Evolutionary conservation across 2,797 vertebrate species (phyloP).

Genomic region (Falco cherrug): DNA sequence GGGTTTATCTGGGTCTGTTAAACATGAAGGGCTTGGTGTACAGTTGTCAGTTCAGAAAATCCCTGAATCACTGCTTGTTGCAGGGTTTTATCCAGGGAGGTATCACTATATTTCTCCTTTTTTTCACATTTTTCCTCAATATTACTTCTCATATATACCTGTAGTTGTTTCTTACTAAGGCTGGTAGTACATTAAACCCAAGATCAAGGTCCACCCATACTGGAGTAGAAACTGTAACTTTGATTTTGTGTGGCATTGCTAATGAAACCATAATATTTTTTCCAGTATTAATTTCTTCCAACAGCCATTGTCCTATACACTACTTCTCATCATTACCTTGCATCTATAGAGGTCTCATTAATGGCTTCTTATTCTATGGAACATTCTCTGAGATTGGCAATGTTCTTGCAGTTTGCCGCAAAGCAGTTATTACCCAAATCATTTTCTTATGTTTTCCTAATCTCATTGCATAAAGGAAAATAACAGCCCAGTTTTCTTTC

Average conservation of each 20-base stretch:
- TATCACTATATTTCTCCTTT: not conserved
- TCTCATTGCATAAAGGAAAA: not conserved
- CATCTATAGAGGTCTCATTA: not conserved
- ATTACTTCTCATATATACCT: not conserved
- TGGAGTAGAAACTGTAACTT: not conserved
- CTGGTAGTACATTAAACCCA: not conserved
- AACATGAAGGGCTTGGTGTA: not conserved
- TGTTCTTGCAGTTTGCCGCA: not conserved
- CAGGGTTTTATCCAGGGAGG: not conserved
- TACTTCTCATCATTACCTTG: not conserved
- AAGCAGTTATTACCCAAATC: not conserved
- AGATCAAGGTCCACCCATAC: not conserved
- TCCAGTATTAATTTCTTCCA: not conserved
- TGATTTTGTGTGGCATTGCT: not conserved
- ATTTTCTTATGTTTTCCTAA: not conserved
- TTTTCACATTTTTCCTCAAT: not conserved
- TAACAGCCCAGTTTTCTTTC: not conserved
- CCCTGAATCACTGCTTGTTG: not conserved
- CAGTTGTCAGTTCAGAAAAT: not conserved
- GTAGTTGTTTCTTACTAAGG: not conserved
- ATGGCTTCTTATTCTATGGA: not conserved
- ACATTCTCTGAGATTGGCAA: not conserved
- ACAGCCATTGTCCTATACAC: not conserved
- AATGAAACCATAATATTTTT: not conserved
- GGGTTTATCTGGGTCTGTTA: not conserved